Conservation (phyloP, 2,113 vertebrate genomes). For the Protobothrops mucrosquamatus region DNA sequence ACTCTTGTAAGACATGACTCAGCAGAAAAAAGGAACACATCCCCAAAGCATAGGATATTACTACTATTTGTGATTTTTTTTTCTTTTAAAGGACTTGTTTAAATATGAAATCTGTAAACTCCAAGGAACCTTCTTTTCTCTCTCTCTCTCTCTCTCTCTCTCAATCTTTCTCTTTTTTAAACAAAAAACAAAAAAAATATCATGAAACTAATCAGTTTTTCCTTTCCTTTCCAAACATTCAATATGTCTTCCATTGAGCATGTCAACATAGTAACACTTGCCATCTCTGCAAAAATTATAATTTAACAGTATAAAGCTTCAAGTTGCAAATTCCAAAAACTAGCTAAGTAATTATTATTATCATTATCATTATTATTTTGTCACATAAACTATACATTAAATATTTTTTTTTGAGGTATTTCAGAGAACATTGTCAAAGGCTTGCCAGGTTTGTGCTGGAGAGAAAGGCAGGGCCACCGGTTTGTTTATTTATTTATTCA, state of each 20-base stretch:
- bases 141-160: not conserved
- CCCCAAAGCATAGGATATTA: slow-evolving; percentile 64
- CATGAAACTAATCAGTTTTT: slow-evolving; percentile 59
- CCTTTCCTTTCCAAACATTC: slow-evolving; percentile 79
- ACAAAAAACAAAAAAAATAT: slow-evolving; percentile 8
- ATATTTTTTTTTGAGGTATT: slow-evolving; percentile 95
- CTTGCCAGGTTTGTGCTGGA: slow-evolving; percentile 90
- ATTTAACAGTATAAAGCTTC: slow-evolving; percentile 99
- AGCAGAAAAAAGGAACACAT: slow-evolving; percentile 65
- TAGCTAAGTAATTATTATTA: slow-evolving; percentile 86
- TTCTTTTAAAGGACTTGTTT: slow-evolving; percentile 67
- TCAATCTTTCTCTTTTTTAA: slow-evolving; percentile 9
- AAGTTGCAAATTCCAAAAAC: slow-evolving; percentile 99
- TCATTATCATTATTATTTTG: slow-evolving; percentile 59
- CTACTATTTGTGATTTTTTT: slow-evolving; percentile 43
- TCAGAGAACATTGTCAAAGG: slow-evolving; percentile 99
- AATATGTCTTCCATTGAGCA: slow-evolving; percentile 88
- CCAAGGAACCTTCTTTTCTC: slow-evolving; percentile 61
- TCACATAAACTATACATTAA: slow-evolving; percentile 99
- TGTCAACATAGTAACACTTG: slow-evolving; percentile 80
- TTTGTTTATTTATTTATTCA: not conserved
- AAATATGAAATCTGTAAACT: slow-evolving; percentile 75
- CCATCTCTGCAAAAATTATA: slow-evolving; percentile 86
- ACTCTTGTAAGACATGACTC: slow-evolving; percentile 75
- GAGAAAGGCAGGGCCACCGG: slow-evolving; percentile 45